Percentiles rank a stretch among this genome's conserved stretches.
These are phyloP conservation scores for Dasyornis broadbenti DNA, from an alignment of 2,113 vertebrate species.

Conservation along the genomic window DNA sequence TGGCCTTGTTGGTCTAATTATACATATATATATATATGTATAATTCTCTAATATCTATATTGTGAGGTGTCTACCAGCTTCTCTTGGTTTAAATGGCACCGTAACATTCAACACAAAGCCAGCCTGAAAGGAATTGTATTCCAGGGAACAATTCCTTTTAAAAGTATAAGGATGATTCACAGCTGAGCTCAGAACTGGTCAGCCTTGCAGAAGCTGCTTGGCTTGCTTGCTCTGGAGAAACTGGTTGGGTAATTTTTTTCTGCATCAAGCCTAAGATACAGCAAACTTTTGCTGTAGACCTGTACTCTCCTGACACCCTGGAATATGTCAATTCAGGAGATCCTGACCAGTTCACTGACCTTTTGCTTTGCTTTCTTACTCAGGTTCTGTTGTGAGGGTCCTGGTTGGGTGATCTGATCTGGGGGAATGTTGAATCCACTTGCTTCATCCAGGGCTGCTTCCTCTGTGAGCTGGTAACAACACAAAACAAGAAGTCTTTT, in stretches of 20 bases:
- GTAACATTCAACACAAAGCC: neutral
- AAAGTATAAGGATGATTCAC: neutral
- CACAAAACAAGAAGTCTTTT: neutral
- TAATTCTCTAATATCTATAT: neutral
- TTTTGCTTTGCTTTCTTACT: conserved; percentile 31
- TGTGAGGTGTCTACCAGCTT: neutral
- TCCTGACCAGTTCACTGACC: conserved; percentile 43
- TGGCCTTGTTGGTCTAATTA: neutral
- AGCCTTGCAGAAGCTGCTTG: neutral
- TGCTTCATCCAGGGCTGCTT: conserved; percentile 86
- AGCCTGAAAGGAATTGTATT: neutral
- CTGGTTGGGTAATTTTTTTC: neutral
- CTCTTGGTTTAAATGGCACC: neutral
- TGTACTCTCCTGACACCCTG: neutral
- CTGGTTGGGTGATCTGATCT: conserved; percentile 68
- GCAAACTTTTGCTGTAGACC: neutral
- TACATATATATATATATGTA: neutral
- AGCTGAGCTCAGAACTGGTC: neutral
- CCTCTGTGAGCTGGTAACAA: conserved; percentile 83
- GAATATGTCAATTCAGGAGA: neutral
- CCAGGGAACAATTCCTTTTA: neutral
- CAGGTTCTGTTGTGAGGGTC: neutral
- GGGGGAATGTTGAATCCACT: conserved; percentile 91
- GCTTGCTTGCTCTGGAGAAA: neutral
- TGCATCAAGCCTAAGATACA: neutral